Base-by-base conservation (phyloP, 2,113 vertebrate genomes). In the Microcebus griseorufus region DNA sequence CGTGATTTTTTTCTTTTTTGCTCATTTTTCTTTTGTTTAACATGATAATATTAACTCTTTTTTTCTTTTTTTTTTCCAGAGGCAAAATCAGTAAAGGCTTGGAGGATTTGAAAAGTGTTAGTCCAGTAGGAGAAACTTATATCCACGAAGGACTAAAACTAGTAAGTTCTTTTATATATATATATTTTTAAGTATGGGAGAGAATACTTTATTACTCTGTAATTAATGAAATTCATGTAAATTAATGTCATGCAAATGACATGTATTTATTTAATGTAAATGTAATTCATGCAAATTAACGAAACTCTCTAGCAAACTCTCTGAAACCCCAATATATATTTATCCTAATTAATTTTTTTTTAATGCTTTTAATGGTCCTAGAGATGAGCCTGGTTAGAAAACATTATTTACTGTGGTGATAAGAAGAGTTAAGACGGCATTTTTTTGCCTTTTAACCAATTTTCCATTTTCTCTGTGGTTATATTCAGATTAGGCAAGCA, bases 111-210 rank as follows among this genome's bases (percentile, higher is more conserved):
- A 97, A 93, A 14, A 42, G 27, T 0, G 99, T 99, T 32, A 97
- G 0, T 7, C 99, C 99, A 32, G 98, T 98, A 23, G 99, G 99
- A 94, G 99, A 99, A 83, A 99, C 99, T 0, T 99, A 99, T 29
- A 99, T 99, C 98, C 99, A 99, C 1, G 99, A 99, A 98, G 99
- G 99, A 93, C 97, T 99, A 34, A 99, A 98, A 96, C 58, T 98
- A 98, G 99, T 99, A 98, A 98, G 98, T 98, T 96, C 62, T 94
- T 72, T 79, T 87, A 53, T 3, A 76, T 86, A 75, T n/a, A 75
- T 96, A 14, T 67, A 9, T 45, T 80, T 96, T 18, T 64, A 80
- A 37, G 1, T n/a, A 9, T 32, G 29, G 69, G 13, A 96, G 69
- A 91, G 29, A 72, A 65, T 20, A 3, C 34, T 72, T 70, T 94